phyloP scores from a whole-genome alignment of 1,140 invertebrate genomes.

The Campodea augens region DNA sequence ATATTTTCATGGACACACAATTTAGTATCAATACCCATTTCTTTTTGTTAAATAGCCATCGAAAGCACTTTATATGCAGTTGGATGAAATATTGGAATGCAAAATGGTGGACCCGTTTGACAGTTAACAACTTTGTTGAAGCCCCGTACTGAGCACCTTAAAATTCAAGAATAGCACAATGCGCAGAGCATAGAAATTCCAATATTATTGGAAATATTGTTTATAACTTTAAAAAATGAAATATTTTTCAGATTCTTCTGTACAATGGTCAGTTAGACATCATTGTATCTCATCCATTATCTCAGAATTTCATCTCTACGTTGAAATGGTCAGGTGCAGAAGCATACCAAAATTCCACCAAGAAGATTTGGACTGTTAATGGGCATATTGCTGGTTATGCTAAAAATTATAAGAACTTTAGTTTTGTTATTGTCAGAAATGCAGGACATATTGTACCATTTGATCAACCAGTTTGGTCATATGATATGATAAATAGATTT shows the following conservation, averaged over 20 bases:
- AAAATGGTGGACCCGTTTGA: no score
- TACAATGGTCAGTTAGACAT: slow-evolving; percentile 74
- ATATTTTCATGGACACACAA: no score
- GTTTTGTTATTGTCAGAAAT: background rate
- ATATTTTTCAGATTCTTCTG: slow-evolving; percentile 24
- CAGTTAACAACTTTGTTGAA: no score
- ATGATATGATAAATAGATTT: background rate
- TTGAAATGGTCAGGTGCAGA: background rate
- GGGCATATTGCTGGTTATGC: background rate
- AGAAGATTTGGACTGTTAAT: background rate
- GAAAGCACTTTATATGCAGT: no score
- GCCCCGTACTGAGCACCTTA: no score
- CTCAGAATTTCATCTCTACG: background rate
- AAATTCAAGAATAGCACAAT: no score
- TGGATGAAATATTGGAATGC: no score
- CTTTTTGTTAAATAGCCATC: no score
- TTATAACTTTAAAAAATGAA: no score
- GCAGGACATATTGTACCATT: background rate
- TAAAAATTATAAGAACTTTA: background rate
- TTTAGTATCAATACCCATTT: no score
- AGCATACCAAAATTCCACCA: background rate
- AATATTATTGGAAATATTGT: no score
- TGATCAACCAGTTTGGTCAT: background rate
- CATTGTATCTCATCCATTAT: slow-evolving; percentile 36
- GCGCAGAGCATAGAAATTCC: no score